Evolutionary conservation across 2,113 vertebrate species (phyloP).

Genomic region (Ciconia stormi): DNA sequence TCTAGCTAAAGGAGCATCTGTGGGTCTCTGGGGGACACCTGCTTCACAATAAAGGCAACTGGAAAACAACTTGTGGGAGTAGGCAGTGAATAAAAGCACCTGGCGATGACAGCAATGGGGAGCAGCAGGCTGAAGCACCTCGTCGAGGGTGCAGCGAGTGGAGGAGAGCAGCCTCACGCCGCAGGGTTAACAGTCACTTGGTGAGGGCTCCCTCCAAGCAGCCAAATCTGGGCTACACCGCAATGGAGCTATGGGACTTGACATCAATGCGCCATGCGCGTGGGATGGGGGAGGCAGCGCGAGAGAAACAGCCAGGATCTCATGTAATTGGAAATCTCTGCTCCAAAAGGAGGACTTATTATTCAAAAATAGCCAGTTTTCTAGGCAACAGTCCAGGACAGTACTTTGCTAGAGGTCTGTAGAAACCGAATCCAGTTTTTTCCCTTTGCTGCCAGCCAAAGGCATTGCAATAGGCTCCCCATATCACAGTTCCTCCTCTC

Average conservation of each 20-base stretch:
- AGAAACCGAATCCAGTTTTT: neutral
- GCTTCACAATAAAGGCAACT: neutral
- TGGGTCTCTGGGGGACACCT: neutral
- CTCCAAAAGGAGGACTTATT: neutral
- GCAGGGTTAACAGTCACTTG: neutral
- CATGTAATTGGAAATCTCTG: neutral
- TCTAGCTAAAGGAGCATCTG: neutral
- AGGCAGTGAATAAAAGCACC: neutral
- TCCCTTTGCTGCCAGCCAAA: neutral
- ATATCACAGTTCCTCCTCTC: neutral
- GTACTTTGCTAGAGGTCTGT: neutral
- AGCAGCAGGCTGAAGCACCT: neutral
- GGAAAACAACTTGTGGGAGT: neutral
- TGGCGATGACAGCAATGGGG: neutral
- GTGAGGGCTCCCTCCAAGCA: neutral
- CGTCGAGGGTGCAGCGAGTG: fast-evolving
- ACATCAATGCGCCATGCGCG: fast-evolving
- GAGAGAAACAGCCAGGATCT: neutral
- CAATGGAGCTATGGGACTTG: neutral
- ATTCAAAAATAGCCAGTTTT: neutral
- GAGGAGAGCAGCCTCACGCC: neutral
- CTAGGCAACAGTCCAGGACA: neutral
- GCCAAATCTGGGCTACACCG: fast-evolving
- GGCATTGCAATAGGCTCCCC: neutral
- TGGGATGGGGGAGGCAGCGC: neutral